Percentiles rank a stretch among this genome's conserved stretches.
These are phyloP conservation scores for Stenopsyche tienmushanensis DNA, from an alignment of 1,140 invertebrate species.

Conservation along the genomic window DNA sequence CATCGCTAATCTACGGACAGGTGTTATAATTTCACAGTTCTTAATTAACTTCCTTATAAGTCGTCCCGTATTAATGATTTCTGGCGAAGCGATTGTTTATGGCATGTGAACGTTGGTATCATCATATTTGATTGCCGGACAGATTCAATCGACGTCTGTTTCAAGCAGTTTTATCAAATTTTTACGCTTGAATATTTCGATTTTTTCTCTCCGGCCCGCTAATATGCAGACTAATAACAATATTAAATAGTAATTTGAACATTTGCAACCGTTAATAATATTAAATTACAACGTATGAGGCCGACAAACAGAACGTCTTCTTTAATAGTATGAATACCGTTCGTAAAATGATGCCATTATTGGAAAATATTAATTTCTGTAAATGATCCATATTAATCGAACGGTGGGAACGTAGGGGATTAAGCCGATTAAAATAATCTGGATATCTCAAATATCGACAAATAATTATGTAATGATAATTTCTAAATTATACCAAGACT, in stretches of 20 bases:
- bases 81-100: neutral
- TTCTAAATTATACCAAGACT: neutral
- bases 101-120: neutral
- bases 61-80: constrained; percentile 4
- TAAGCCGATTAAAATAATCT: neutral
- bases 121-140: neutral
- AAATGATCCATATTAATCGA: too few relatives aligned
- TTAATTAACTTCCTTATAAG: constrained; percentile 30
- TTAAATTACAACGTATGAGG: neutral
- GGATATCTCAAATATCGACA: neutral
- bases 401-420: neutral
- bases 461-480: neutral
- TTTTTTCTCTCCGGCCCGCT: too few relatives aligned
- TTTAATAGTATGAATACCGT: neutral
- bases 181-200: neutral
- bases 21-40: constrained; percentile 25
- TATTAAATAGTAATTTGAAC: neutral
- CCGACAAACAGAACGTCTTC: neutral
- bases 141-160: neutral
- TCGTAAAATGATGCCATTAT: too few relatives aligned
- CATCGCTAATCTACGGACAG: constrained; percentile 26
- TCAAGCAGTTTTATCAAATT: too few relatives aligned
- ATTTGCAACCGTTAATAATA: neutral
- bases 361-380: too few relatives aligned
- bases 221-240: neutral